These are phyloP conservation scores for Heliconius cydno DNA, from an alignment of 2,888 invertebrate genomes.

Conservation along the genomic window DNA sequence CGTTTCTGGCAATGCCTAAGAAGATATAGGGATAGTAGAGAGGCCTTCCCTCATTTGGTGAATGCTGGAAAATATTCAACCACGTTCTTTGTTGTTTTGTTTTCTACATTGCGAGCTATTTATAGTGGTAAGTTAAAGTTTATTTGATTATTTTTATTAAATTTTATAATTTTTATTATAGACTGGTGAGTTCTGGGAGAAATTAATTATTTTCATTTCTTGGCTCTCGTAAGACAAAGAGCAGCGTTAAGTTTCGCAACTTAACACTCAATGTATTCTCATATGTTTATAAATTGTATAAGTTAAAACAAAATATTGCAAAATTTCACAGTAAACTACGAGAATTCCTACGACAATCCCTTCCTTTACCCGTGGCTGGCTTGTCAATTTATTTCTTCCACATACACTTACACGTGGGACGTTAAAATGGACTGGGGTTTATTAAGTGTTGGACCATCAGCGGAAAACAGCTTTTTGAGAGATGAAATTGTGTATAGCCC, in stretches of 20 bases:
- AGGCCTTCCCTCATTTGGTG: conserved; percentile 97
- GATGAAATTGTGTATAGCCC: conserved; percentile 98
- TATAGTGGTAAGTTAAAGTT: conserved; percentile 64
- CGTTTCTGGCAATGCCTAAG: conserved; percentile 98
- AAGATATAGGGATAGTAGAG: conserved; percentile 96
- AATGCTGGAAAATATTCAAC: conserved; percentile 99
- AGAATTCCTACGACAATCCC: conserved; percentile 88
- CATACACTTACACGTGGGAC: conserved; percentile 99
- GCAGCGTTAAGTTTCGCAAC: background rate
- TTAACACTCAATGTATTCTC: background rate
- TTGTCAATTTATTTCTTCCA: conserved; percentile 92
- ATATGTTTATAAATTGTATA: background rate
- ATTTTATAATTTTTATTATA: too few species aligned
- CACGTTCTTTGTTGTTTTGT: conserved; percentile 96
- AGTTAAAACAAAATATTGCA: background rate
- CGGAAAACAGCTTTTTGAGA: conserved; percentile 94
- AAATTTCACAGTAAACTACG: conserved; percentile 77
- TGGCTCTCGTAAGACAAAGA: background rate
- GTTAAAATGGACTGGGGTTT: conserved; percentile 99
- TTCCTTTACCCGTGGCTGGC: conserved; percentile 95
- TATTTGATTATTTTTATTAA: background rate
- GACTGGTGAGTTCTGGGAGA: too few species aligned
- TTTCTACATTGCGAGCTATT: conserved; percentile 87
- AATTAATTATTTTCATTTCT: background rate
- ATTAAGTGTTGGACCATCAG: conserved; percentile 92